These are phyloP conservation scores for Euwallacea fornicatus DNA, from an alignment of 1,140 invertebrate genomes.

Conservation along the genomic window DNA sequence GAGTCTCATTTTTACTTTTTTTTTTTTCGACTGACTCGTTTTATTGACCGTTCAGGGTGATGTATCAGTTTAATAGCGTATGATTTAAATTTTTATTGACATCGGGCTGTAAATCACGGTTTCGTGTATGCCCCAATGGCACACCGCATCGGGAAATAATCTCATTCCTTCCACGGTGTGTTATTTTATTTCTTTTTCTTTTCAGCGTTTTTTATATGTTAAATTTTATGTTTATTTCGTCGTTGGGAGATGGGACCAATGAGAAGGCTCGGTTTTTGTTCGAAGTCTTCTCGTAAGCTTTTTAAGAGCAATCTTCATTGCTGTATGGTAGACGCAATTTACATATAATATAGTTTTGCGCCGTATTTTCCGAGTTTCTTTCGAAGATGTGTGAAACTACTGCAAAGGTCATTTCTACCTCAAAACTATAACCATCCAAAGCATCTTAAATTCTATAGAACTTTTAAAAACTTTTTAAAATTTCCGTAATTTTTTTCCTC, in stretches of 20 bases:
- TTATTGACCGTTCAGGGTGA: conserved; percentile 41
- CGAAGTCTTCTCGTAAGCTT: too few relatives aligned
- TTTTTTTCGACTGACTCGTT: conserved; percentile 37
- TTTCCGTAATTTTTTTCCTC: too few relatives aligned
- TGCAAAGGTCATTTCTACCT: too few relatives aligned
- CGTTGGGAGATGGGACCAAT: not conserved
- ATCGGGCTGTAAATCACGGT: conserved; percentile 45
- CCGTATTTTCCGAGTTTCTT: too few relatives aligned
- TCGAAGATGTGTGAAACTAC: too few relatives aligned
- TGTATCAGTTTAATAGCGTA: conserved; percentile 49
- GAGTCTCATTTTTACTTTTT: not conserved
- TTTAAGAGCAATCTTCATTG: too few relatives aligned
- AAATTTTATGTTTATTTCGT: conserved; percentile 28
- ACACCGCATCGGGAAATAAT: conserved; percentile 28
- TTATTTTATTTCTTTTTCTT: conserved; percentile 25
- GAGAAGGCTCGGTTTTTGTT: too few relatives aligned
- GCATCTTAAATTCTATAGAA: too few relatives aligned
- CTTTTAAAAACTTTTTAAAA: too few relatives aligned
- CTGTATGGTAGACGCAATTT: too few relatives aligned
- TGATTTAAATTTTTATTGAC: conserved; percentile 51
- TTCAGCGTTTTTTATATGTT: conserved; percentile 22
- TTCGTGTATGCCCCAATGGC: conserved; percentile 36
- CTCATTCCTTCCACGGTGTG: conserved; percentile 14
- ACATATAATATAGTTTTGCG: too few relatives aligned
- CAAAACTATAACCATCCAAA: too few relatives aligned